Evolutionary conservation across 2,113 vertebrate species (phyloP).

Genomic region (Psephotus haematonotus): DNA sequence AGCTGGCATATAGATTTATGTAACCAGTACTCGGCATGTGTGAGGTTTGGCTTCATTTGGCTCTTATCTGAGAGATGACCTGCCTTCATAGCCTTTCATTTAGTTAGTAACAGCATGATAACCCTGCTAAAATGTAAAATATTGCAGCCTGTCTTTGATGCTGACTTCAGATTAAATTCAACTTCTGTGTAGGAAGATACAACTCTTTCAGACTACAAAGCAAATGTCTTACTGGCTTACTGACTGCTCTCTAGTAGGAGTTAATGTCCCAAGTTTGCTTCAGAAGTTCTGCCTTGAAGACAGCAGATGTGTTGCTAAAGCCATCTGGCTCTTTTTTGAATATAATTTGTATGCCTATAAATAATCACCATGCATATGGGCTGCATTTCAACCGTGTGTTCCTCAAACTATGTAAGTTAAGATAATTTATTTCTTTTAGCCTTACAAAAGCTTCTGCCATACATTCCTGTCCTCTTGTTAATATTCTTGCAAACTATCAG

Average conservation of each 20-base stretch:
- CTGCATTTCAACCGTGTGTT: conserved; percentile 54
- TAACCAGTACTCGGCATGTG: neutral
- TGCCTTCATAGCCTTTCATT: neutral
- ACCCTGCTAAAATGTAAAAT: conserved; percentile 24
- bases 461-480: conserved; percentile 55
- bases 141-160: conserved; percentile 26
- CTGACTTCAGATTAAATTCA: conserved; percentile 30
- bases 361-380: conserved; percentile 71
- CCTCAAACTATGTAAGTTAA: conserved; percentile 56
- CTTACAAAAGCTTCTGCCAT: conserved; percentile 52
- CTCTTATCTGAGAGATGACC: neutral
- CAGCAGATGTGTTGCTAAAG: conserved; percentile 71
- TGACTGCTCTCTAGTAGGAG: conserved; percentile 46
- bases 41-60: neutral
- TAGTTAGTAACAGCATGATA: conserved; percentile 19
- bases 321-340: conserved; percentile 74
- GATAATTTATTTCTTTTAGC: conserved; percentile 53
- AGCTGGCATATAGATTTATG: neutral
- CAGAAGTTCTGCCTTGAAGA: conserved; percentile 64
- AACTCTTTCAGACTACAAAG: conserved; percentile 43
- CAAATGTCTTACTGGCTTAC: conserved; percentile 38
- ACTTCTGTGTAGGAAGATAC: conserved; percentile 25
- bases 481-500: conserved; percentile 52
- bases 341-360: conserved; percentile 75
- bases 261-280: conserved; percentile 61